Base-by-base conservation (phyloP, 2,113 vertebrate genomes). In the Apus apus region DNA sequence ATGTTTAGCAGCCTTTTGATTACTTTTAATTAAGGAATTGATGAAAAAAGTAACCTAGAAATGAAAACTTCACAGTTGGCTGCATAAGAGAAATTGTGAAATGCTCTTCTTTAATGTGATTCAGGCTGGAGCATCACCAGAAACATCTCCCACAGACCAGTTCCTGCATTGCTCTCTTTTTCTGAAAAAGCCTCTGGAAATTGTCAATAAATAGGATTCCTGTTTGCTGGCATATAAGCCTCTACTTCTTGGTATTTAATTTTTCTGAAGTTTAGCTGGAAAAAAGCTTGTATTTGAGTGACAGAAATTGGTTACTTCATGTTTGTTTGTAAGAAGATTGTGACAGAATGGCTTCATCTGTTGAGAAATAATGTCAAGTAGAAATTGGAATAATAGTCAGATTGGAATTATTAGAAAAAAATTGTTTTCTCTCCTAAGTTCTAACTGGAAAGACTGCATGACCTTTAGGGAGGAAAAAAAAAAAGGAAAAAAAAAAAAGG, bases 1-100 rank as follows among this genome's bases (percentile, higher is more conserved):
- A 43, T 57, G 51, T 34, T 85, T 83, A 96, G 13, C 36, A 60
- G 40, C 70, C 74, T 76, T 78, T 17, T 68, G 64, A 89, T 93
- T 73, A 83, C 25, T 85, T 95, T 91, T 93, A 95, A 89, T 96
- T 93, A 94, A 80, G 40, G 77, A 85, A 72, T 6, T 85, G 70
- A 87, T 87, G 70, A 87, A 85, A 93, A 93, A 94, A 50, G 8
- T 85, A 84, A 48, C 34, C 5, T 62, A 83, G 46, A 93, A 91
- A 94, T 85, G 8, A 70, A 83, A 94, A 87, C 5, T 76, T 96
- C 82, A 89, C 82, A 88, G 71, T 36, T 93, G 14, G 1, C 29
- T 4, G 11, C 46, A 8, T 70, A 85, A 60, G 40, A 93, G 46
- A 91, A 91, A 85, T 85, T 80, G 43, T 4, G 7, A 85, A 85